Evolutionary conservation across 2,797 vertebrate genomes (phyloP).

Genomic region (Anomalospiza imberbis): DNA sequence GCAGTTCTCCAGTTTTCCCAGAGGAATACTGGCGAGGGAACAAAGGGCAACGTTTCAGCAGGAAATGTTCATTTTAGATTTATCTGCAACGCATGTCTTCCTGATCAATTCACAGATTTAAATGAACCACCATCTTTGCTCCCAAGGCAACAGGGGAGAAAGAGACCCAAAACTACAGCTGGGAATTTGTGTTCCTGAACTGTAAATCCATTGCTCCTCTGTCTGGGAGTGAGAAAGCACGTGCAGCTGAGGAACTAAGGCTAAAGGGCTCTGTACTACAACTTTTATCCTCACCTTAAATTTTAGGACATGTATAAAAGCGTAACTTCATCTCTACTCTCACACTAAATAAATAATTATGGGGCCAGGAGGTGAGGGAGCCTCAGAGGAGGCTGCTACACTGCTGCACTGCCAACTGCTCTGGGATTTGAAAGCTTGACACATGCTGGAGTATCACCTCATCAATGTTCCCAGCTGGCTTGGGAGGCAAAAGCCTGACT

Average conservation of each 20-base stretch:
- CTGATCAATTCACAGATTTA: background rate
- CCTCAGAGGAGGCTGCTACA: conserved; percentile 20
- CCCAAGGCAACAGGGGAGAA: background rate
- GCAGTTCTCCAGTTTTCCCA: background rate
- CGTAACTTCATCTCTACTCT: background rate
- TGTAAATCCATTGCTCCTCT: background rate
- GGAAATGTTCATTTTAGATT: background rate
- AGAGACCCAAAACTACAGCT: background rate
- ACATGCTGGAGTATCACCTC: conserved; percentile 48
- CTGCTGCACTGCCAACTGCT: conserved; percentile 13
- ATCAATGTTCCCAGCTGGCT: conserved; percentile 45
- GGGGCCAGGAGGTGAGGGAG: conserved; percentile 43
- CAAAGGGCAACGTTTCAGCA: background rate
- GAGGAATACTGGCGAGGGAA: background rate
- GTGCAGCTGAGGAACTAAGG: background rate
- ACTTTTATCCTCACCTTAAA: conserved; percentile 31
- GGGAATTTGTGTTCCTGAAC: background rate
- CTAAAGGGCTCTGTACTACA: conserved; percentile 37
- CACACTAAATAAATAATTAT: conserved; percentile 59
- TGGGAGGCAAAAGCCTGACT: background rate
- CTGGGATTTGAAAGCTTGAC: conserved; percentile 47
- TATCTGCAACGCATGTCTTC: background rate
- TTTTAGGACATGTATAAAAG: background rate
- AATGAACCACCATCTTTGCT: background rate
- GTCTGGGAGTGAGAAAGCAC: background rate